These are phyloP conservation scores for Pelodiscus sinensis DNA, from an alignment of 2,113 vertebrate genomes.

Conservation along the genomic window DNA sequence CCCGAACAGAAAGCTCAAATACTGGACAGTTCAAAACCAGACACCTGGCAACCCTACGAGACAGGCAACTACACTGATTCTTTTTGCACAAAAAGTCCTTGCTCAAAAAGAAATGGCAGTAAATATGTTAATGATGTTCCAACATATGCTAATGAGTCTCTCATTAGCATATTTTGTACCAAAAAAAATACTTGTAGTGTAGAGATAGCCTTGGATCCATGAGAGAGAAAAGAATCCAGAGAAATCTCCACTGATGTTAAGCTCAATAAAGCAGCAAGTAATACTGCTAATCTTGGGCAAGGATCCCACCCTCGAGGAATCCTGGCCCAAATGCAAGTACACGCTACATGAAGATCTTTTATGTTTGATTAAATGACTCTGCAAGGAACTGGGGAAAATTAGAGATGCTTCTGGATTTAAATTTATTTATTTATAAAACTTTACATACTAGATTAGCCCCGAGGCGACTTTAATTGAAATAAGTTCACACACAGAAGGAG, in stretches of 20 bases:
- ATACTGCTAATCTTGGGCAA: neutral
- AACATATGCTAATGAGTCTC: too few species aligned
- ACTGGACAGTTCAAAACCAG: too few species aligned
- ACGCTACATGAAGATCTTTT: neutral
- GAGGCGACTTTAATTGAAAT: neutral
- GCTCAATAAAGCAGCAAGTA: neutral
- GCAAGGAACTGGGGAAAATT: neutral
- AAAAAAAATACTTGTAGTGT: too few species aligned
- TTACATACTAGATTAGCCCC: neutral
- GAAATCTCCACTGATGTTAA: neutral
- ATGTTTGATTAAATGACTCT: neutral
- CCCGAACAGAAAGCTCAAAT: too few species aligned
- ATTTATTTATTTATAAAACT: neutral
- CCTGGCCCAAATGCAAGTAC: neutral
- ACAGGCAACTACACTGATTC: too few species aligned
- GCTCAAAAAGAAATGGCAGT: too few species aligned
- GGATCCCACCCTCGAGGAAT: neutral
- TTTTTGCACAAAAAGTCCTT: too few species aligned
- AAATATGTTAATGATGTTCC: too few species aligned
- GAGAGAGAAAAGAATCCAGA: neutral
- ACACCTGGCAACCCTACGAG: too few species aligned
- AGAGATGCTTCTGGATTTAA: neutral
- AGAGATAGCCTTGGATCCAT: neutral
- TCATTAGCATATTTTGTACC: too few species aligned
- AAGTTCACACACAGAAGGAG: neutral